These are phyloP conservation scores for Calameuta filiformis DNA, from an alignment of 2,888 invertebrate genomes.

Conservation along the genomic window DNA sequence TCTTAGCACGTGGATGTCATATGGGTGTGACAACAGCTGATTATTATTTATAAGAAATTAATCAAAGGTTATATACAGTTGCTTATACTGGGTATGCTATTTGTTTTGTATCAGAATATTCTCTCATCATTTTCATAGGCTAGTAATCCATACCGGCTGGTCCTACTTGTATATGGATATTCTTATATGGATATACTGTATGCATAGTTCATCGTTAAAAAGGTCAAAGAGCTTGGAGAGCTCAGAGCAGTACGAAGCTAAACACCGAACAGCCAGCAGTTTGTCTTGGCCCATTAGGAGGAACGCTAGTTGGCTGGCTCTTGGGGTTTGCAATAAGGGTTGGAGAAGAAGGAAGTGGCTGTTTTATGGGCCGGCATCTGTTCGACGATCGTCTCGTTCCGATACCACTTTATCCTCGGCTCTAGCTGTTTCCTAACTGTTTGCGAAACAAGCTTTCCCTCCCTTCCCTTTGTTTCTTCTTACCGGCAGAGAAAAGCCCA, in stretches of 20 bases:
- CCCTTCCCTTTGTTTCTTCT: conserved; percentile 32
- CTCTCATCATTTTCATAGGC: not conserved
- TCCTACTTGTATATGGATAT: not conserved
- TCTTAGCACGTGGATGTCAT: no score
- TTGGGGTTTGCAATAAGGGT: conserved; percentile 44
- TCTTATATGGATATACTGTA: not conserved
- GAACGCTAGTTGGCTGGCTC: conserved; percentile 63
- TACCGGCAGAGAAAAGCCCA: conserved; percentile 4
- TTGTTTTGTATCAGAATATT: no score
- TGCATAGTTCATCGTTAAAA: not conserved
- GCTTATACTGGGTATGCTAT: no score
- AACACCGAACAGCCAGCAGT: conserved; percentile 59
- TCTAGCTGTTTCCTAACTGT: conserved; percentile 65
- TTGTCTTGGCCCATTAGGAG: conserved; percentile 66
- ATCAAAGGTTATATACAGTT: no score
- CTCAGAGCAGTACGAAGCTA: conserved; percentile 42
- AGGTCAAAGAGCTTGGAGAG: not conserved
- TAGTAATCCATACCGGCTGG: not conserved
- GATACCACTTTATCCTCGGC: conserved; percentile 66
- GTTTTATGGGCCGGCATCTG: conserved; percentile 66
- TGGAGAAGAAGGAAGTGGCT: conserved; percentile 61
- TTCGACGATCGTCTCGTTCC: conserved; percentile 67
- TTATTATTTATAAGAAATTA: no score
- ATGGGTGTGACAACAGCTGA: no score
- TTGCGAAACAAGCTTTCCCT: conserved; percentile 60